Evolutionary conservation across 1,140 invertebrate species (phyloP), one percentile per base, ranked within the genome.

Genomic region (Aricia agestis): DNA sequence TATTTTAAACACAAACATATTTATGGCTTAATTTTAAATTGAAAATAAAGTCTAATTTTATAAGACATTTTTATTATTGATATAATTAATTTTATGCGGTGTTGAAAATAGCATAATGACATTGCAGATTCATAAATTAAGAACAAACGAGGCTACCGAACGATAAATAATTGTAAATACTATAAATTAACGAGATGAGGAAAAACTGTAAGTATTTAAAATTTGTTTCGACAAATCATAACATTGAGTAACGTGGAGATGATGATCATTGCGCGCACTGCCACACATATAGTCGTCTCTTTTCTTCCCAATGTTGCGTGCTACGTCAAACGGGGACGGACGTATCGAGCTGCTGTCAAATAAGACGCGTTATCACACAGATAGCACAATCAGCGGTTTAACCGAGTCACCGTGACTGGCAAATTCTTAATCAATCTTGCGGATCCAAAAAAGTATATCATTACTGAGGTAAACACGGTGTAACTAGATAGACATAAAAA

Each of bases 381-480:
- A 52, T 52, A 52, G 13, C 45, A 52, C 45, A 52, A 52, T 52
- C 45, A 52, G 45, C 10, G 45, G 10, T 52, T 52, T 11, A 13
- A 1, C 13, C 13, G 45, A 52, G 45, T 52, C 45, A 52, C 45
- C 45, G 11, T 52, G 45, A 52, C 45, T 52, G 10, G 45, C 45
- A 15, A 52, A 52, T 52, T 52, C 45, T 52, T 52, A 52, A 52
- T 52, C 45, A 52, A 52, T 52, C 45, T 52, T 52, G 45, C 45
- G 45, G 9, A 52, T 52, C 45, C 45, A 52, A 52, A 52, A 52
- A 52, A 52, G 45, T 52, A 52, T 52, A 52, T 52, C 45, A 52
- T 52, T 52, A 52, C 13, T 52, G 13, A 52, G 45, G 45, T 52
- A 52, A 52, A 52, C 45, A 52, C 45, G 45, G 45, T 13, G 45